Evolutionary conservation across 1,140 invertebrate genomes (phyloP).

Genomic region (Campodea augens): DNA sequence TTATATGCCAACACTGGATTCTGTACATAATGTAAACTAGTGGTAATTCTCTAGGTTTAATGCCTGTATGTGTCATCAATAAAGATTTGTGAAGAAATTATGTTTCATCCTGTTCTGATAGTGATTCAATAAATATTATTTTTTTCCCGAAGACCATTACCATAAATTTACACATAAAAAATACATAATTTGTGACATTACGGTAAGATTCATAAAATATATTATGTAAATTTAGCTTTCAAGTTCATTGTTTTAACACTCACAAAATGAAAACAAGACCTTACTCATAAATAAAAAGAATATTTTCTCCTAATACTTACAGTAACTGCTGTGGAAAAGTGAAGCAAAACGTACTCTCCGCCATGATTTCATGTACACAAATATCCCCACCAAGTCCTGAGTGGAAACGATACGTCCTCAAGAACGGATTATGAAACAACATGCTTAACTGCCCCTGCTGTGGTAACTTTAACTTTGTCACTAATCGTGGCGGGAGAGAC

Average conservation of each 20-base stretch:
- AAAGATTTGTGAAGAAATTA: too few species aligned
- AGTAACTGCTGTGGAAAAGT: constrained; percentile 69
- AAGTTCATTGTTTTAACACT: not conserved
- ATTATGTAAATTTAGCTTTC: not conserved
- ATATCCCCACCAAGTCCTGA: constrained; percentile 77
- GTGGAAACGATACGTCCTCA: constrained; percentile 77
- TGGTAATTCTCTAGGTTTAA: too few species aligned
- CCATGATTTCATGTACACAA: constrained; percentile 82
- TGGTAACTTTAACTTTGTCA: constrained; percentile 59
- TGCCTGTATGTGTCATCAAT: too few species aligned
- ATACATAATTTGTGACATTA: too few species aligned
- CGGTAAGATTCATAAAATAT: too few species aligned
- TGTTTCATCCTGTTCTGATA: too few species aligned
- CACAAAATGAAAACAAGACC: not conserved
- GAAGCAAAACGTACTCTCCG: constrained; percentile 70
- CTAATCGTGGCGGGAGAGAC: constrained; percentile 59
- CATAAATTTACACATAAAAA: too few species aligned
- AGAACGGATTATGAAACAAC: constrained; percentile 51
- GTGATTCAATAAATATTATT: too few species aligned
- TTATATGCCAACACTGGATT: too few species aligned
- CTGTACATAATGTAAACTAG: too few species aligned
- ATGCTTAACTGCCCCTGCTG: constrained; percentile 48
- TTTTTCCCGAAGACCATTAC: too few species aligned
- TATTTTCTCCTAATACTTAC: too few species aligned
- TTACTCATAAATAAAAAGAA: constrained; percentile 4